Evolutionary conservation across 64 coral and sea anemone species (phyloP), one percentile per base, ranked within the genome.

Genomic region (Stichodactyla helianthus): DNA sequence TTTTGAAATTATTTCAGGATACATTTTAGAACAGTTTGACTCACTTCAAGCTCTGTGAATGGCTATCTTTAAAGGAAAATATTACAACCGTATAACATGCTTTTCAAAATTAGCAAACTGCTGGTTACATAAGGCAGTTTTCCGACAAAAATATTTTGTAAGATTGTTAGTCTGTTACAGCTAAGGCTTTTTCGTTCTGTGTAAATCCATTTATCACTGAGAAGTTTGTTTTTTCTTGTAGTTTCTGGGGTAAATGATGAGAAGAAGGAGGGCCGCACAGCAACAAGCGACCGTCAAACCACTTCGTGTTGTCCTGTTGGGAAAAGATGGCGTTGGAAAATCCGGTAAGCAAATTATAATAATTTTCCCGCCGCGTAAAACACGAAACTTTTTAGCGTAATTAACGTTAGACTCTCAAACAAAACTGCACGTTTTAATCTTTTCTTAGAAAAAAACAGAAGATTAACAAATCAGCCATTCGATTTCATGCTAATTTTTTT

Each of bases 291-390:
- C 52, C 5, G 59, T 10, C 8, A 84, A 84, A 63, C 83, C 83
- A 25, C 23, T 84, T 25, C 83, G 83, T 16, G 83, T 84, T 0
- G 83, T 84, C 20, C 15, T 84, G 17, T 23, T 84, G 8, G 83
- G 83, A 25, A 84, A 84, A 84, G 83, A 84, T 54, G 83, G 83
- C 4, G 83, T 84, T 84, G 83, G 83, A 58, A 84, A 84, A 84
- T 84, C 83, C 14, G 83, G 83, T 84, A 63, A 63, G 54, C 2
- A 44, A 84, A 52, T 22, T 74, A 10, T 10, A 74, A 12, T 23
- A 74, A 27, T 1, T 28, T 12, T 28, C 11, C 68, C 25, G 2
- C 9, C 68, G 6, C 6, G 22, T 22, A 65, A n/a, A n/a, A 6
- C 62, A 65, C 12, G 5, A 22, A 65, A 65, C 7, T 22, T n/a